Conservation (phyloP, 2,888 invertebrate genomes). For the Maniola hyperantus region DNA sequence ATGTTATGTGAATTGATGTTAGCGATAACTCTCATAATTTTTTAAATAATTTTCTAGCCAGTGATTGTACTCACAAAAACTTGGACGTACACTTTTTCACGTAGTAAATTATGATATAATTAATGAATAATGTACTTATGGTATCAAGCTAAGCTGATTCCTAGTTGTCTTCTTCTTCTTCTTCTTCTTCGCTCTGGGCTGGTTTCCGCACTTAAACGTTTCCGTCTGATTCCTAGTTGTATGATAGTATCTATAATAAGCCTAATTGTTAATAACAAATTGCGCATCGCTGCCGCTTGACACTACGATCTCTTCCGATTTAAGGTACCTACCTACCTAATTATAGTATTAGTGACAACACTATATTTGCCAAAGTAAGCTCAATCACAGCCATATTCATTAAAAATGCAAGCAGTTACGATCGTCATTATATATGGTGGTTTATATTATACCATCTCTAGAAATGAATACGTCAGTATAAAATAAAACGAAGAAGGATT, state of each 20-base stretch:
- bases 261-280: not conserved
- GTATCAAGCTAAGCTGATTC: too few species aligned
- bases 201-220: too few species aligned
- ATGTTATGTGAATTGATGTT: not conserved
- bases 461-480: conserved; percentile 7
- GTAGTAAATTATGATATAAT: not conserved
- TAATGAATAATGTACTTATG: too few species aligned
- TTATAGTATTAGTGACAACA: not conserved
- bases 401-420: conserved; percentile 10
- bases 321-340: not conserved
- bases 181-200: too few species aligned
- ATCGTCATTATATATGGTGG: not conserved
- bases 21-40: not conserved
- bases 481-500: not conserved
- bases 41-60: not conserved
- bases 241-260: too few species aligned
- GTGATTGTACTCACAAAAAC: not conserved
- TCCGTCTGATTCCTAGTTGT: too few species aligned
- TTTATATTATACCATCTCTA: not conserved
- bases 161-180: too few species aligned
- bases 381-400: conserved; percentile 5
- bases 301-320: not conserved
- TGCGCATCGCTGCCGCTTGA: not conserved
- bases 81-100: not conserved
- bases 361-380: not conserved